Base-by-base conservation (phyloP, 2,888 invertebrate genomes). In the Myathropa florea region DNA sequence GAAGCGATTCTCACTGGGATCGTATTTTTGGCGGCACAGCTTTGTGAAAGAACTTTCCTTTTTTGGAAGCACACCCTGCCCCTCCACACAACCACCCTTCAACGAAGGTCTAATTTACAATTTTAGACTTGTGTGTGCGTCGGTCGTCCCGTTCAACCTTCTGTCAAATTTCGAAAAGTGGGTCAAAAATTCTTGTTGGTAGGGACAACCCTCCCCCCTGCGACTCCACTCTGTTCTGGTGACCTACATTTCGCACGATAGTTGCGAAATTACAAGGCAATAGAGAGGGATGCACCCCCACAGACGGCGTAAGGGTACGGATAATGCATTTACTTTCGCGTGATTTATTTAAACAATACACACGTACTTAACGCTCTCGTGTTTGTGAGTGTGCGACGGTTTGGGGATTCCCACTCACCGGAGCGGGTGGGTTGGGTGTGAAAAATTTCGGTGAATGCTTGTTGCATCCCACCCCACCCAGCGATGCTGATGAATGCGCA, bases 281-380 rank as follows among this genome's bases (percentile, higher is more conserved):
- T 46, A 7, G 46, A 18, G 18, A 7, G 9, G 46, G 46, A 18
- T 0, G 9, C 21, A 10, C 46, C 46, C 46, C 46, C 18, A 18
- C 18, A 46, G 18, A 18, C 46, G 18, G 46, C 46, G 18, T 46
- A 2, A 30, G 55, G 64, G 46, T 53, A 12, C 24, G 18, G 26
- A 57, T 68, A 68, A 81, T 71, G 26, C 55, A 77, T 68, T 79
- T 68, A 68, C 53, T 73, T 71, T 73, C 59, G 9, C 53, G 64
- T 78, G 68, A 81, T 72, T 81, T 81, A 63, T 71, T 80, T 77
- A 55, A 46, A 46, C 46, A 46, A 46, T 18, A 18, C 46, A 46
- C 46, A 46, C 46, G 46, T 46, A 46, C 46, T 18, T 18, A 7
- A 46, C 18, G 46, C 7, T 18, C 4, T 7, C 46, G 3, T n/a